phyloP scores from a whole-genome alignment of 2,113 vertebrate species.

The Aphelocoma coerulescens region DNA sequence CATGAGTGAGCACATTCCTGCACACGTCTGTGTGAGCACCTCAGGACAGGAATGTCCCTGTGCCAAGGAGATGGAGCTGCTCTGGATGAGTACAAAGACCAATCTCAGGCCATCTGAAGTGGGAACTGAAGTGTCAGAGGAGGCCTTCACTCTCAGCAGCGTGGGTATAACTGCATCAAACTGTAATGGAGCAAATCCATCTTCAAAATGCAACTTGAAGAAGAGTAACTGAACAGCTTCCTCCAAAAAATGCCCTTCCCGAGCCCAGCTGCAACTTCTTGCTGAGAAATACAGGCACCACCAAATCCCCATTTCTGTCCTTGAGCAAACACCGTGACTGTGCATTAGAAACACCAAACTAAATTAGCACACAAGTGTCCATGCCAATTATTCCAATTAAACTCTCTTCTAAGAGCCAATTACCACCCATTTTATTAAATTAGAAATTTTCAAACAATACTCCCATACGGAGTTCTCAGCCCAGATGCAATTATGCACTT shows the following conservation, averaged over 20 bases:
- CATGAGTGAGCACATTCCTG: background rate
- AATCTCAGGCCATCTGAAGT: background rate
- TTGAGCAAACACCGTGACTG: background rate
- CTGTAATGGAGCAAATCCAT: background rate
- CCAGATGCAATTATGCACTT: background rate
- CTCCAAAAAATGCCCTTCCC: background rate
- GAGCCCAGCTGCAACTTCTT: background rate
- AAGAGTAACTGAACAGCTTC: background rate
- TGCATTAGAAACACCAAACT: background rate
- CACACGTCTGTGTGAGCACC: background rate
- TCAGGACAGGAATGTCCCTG: background rate
- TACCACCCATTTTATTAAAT: background rate
- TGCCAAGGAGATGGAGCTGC: background rate
- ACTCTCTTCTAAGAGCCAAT: background rate
- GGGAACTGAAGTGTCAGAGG: slow-evolving; percentile 1
- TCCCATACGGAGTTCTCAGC: background rate
- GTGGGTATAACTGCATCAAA: background rate
- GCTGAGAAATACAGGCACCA: background rate
- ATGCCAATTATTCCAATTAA: slow-evolving; percentile 28
- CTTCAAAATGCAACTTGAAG: background rate
- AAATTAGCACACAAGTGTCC: background rate
- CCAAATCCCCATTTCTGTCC: background rate
- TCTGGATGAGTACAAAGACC: background rate
- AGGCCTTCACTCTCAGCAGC: background rate
- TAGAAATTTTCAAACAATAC: background rate